A percentile compares a stretch with the other conserved stretches of the same genome.
Conservation (phyloP, 2,113 vertebrate species). For the Takifugu flavidus region DNA sequence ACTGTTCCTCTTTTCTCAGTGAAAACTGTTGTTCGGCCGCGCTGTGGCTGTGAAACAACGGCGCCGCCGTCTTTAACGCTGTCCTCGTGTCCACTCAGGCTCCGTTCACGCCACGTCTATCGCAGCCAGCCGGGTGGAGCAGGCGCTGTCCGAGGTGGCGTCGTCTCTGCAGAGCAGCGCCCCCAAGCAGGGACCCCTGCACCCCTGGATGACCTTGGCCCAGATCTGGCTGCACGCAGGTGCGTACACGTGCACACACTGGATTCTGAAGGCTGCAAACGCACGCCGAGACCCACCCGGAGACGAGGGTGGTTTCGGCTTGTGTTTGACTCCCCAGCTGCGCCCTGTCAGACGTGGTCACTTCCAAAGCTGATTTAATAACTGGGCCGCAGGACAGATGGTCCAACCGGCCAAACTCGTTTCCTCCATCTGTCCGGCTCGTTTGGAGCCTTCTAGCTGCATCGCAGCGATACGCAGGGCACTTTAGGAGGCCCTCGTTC, state of each 20-base stretch:
- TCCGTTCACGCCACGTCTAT: slow-evolving; percentile 95
- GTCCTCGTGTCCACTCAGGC: slow-evolving; percentile 69
- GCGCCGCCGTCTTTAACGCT: no score
- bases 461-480: background rate
- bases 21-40: slow-evolving; percentile 27
- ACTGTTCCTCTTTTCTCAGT: background rate
- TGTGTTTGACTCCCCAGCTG: slow-evolving; percentile 43
- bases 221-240: slow-evolving; percentile 99
- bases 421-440: slow-evolving; percentile 38
- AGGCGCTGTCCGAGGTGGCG: slow-evolving; percentile 94
- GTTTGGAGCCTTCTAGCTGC: slow-evolving; percentile 10
- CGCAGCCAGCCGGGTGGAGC: slow-evolving; percentile 95
- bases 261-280: no score
- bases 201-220: slow-evolving; percentile 98
- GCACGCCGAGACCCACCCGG: background rate
- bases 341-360: slow-evolving; percentile 50
- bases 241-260: slow-evolving; percentile 41
- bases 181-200: slow-evolving; percentile 92
- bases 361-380: slow-evolving; percentile 58
- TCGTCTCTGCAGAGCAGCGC: slow-evolving; percentile 96
- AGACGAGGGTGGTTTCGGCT: slow-evolving; percentile 12
- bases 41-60: background rate
- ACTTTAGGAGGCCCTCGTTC: slow-evolving; percentile 10
- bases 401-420: slow-evolving; percentile 29
- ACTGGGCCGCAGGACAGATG: slow-evolving; percentile 38